A percentile compares a stretch with the other conserved stretches of the same genome.
phyloP scores from a whole-genome alignment of 2,888 invertebrate genomes.

The Zootermopsis nevadensis region DNA sequence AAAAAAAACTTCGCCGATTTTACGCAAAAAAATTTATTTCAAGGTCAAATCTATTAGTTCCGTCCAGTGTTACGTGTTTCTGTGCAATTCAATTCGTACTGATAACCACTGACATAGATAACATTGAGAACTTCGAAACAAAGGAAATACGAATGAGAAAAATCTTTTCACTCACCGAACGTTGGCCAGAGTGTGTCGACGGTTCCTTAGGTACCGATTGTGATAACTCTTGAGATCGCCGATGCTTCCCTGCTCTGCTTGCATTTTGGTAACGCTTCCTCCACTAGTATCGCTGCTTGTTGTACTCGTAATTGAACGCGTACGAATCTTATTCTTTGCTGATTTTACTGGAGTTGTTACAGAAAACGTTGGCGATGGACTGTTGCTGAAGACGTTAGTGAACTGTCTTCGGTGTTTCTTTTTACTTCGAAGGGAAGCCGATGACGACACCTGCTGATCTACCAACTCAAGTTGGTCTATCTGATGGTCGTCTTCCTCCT shows the following conservation, averaged over 20 bases:
- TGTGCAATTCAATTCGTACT: no score
- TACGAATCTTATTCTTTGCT: constrained; percentile 57
- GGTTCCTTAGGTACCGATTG: constrained; percentile 84
- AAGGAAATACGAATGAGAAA: no score
- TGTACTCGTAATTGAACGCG: constrained; percentile 60
- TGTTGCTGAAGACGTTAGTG: constrained; percentile 56
- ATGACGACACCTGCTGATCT: constrained; percentile 64
- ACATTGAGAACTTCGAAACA: no score
- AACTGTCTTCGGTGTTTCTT: constrained; percentile 62
- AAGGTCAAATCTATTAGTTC: no score
- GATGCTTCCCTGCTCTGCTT: constrained; percentile 92
- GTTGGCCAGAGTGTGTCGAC: constrained; percentile 90
- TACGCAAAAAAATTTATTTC: no score
- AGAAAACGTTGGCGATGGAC: constrained; percentile 59
- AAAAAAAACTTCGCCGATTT: no score
- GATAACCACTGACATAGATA: no score
- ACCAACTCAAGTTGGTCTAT: constrained; percentile 53
- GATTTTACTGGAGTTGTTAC: constrained; percentile 58
- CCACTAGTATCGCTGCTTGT: constrained; percentile 58
- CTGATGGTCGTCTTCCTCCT: constrained; percentile 82
- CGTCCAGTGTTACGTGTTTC: no score
- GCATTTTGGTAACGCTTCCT: constrained; percentile 75
- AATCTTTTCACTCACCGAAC: constrained; percentile 92
- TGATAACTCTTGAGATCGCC: constrained; percentile 91
- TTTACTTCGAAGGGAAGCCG: constrained; percentile 66